Evolutionary conservation across 2,888 invertebrate species (phyloP), one percentile per base, ranked within the genome.

Genomic region (Macrophya alboannulata): DNA sequence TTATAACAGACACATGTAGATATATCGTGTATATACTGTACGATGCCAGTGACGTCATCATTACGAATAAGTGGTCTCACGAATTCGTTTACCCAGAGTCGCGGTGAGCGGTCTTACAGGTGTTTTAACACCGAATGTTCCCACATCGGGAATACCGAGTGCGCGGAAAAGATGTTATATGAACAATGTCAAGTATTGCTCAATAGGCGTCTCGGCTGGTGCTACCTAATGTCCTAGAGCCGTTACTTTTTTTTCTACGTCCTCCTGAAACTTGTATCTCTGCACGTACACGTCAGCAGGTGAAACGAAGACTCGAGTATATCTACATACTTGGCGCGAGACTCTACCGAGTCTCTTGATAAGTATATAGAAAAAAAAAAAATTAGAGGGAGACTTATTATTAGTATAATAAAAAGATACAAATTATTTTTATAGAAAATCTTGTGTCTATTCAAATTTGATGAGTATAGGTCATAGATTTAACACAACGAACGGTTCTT

Each of bases 131-230:
- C 68, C 37, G 6, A 37, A 68, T 68, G 1, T 68, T 68, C 31
- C 31, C 65, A 65, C 31, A 72, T 45, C 45, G 17, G 21, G 74
- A 25, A 45, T 21, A 74, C 10, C 10, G 12, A 74, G 74, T 74
- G 45, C 74, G 74, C 74, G 12, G 21, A 45, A 45, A 62, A 62
- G 62, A 25, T 62, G 62, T 62, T 62, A 62, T 48, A 15, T n/a
- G 48, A 45, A 43, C 74, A 74, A 74, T 43, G 21, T 74, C 25
- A 17, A 17, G 74, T 45, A 74, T 68, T 68, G 37, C 68, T 45
- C 21, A 74, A 43, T 45, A 21, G 8, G 43, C 74, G 25, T 74
- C 17, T 74, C 43, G 12, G 74, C 8, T 45, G 21, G 74, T 45
- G 21, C 25, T 31, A 3, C 3, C 3, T 15, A 31, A 74, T 10